Evolutionary conservation across 2,888 invertebrate species (phyloP).

Genomic region (Caenorhabditis angaria): DNA sequence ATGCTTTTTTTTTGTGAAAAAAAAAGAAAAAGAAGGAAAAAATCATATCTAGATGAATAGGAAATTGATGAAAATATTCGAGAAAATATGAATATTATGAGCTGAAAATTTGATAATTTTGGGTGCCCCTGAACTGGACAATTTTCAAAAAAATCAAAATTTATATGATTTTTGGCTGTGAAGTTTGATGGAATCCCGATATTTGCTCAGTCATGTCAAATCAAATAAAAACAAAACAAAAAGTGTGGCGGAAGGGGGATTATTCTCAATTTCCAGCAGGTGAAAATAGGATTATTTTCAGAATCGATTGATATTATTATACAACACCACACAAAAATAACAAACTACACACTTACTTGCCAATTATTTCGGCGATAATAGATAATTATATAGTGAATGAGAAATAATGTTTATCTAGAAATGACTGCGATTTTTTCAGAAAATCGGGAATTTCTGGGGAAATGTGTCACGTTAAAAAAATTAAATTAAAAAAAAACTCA

Average conservation of each 20-base stretch:
- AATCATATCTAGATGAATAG: too few species aligned
- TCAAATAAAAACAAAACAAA: neutral
- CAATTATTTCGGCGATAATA: neutral
- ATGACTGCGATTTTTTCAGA: too few species aligned
- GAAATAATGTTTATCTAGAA: neutral
- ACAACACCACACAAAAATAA: neutral
- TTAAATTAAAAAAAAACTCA: neutral
- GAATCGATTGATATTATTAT: neutral
- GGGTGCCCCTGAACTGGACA: too few species aligned
- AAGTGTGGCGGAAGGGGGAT: slow-evolving; percentile 3
- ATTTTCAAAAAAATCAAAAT: too few species aligned
- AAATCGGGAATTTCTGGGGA: neutral
- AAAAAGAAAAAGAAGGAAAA: too few species aligned
- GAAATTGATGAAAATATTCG: too few species aligned
- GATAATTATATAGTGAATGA: neutral
- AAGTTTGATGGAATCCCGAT: neutral
- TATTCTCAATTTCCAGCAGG: neutral
- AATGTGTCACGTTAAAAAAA: neutral
- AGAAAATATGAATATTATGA: too few species aligned
- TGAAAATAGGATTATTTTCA: slow-evolving; percentile 2
- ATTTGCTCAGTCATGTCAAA: slow-evolving; percentile 5
- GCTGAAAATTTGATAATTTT: too few species aligned
- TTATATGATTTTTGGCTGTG: too few species aligned
- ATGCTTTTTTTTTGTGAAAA: too few species aligned
- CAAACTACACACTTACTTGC: neutral